Conservation (phyloP, 2,888 invertebrate species). For the Augiades crinisus region DNA sequence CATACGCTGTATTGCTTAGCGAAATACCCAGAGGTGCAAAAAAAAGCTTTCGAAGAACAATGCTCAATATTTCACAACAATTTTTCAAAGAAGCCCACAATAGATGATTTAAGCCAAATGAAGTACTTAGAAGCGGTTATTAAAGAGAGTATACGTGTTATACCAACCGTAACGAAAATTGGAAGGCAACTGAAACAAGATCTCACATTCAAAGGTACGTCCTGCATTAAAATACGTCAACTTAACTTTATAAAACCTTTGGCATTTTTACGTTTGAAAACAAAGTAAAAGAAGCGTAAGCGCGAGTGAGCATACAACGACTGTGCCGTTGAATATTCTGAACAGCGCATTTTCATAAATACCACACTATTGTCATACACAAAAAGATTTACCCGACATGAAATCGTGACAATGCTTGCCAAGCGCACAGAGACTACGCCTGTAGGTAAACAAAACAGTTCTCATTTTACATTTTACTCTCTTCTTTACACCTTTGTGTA, state of each 20-base stretch:
- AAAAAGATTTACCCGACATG: background rate
- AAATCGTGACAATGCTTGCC: background rate
- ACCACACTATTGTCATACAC: constrained; percentile 2
- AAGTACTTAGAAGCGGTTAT: constrained; percentile 47
- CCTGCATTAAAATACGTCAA: background rate
- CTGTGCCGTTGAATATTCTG: background rate
- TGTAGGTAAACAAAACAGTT: constrained; percentile 2
- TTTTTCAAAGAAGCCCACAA: constrained; percentile 36
- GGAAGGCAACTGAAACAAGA: constrained; percentile 42
- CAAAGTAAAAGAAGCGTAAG: background rate
- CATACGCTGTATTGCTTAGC: constrained; percentile 16
- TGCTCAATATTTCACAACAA: constrained; percentile 37
- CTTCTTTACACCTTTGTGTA: constrained; percentile 2
- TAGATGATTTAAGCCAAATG: constrained; percentile 42
- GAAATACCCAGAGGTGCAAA: constrained; percentile 11
- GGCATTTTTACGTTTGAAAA: background rate
- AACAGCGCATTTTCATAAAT: constrained; percentile 2
- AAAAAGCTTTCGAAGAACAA: constrained; percentile 35
- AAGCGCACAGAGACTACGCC: background rate
- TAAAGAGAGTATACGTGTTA: constrained; percentile 43
- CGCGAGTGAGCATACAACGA: background rate
- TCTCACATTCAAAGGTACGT: constrained; percentile 40
- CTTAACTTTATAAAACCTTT: background rate
- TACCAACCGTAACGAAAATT: constrained; percentile 45
- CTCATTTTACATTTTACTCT: constrained; percentile 5